These are phyloP conservation scores for Boulengeromyrus knoepffleri DNA, from an alignment of 2,113 vertebrate genomes.

Conservation along the genomic window DNA sequence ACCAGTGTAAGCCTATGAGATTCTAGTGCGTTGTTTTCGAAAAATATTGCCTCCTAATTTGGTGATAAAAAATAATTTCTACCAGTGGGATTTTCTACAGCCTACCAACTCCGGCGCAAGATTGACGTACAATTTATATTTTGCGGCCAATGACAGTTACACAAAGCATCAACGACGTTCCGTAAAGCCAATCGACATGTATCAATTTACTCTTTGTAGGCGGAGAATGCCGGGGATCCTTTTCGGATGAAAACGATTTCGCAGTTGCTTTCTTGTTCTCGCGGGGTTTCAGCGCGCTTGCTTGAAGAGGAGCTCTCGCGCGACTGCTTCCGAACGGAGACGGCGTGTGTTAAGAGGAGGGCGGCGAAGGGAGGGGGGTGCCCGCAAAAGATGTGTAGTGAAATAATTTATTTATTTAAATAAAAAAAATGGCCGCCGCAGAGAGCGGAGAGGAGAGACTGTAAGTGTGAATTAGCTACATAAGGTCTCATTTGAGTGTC, in stretches of 20 bases:
- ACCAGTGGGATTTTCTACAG: neutral
- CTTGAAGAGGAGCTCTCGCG: constrained; percentile 51
- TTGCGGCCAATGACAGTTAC: neutral
- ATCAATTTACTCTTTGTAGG: neutral
- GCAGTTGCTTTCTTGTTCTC: constrained; percentile 22
- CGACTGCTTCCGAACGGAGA: constrained; percentile 32
- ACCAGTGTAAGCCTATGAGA: neutral
- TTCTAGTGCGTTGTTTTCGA: neutral
- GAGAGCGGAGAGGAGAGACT: constrained; percentile 70
- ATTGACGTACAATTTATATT: neutral
- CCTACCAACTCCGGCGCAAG: neutral
- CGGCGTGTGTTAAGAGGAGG: constrained; percentile 50
- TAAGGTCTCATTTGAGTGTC: constrained; percentile 39
- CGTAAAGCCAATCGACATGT: constrained; percentile 6
- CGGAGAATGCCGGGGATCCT: constrained; percentile 14
- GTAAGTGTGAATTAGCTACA: constrained; percentile 59
- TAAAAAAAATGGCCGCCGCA: constrained; percentile 73
- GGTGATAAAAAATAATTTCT: constrained; percentile 6
- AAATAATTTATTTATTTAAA: constrained; percentile 71
- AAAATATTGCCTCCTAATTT: constrained; percentile 10
- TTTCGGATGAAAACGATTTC: constrained; percentile 17
- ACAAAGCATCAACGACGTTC: neutral
- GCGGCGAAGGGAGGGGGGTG: constrained; percentile 50
- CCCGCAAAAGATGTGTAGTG: constrained; percentile 63
- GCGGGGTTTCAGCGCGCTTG: constrained; percentile 10